Base-by-base conservation (phyloP, 1,140 invertebrate species). In the Ephestia elutella region DNA sequence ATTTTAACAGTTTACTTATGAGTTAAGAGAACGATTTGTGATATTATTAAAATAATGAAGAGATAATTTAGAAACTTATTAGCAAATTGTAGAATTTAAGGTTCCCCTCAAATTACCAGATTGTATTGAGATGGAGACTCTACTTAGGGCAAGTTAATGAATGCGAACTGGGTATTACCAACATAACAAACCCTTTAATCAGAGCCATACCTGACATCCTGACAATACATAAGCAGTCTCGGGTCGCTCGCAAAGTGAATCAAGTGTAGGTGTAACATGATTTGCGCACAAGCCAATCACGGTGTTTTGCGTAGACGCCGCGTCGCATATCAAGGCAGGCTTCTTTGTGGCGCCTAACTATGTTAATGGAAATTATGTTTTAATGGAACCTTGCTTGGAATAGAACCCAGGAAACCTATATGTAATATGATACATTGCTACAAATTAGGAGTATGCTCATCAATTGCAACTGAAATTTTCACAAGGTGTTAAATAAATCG, bases 321-420 rank as follows among this genome's bases (percentile, higher is more conserved):
- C 57, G 56, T 54, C 59, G 67, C 64, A 71, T 73, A 71, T 64
- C 62, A 67, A 73, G 63, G 55, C 68, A 70, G 75, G 75, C 70
- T 66, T 50, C 63, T 73, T 72, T 62, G 71, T 75, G 71, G 62
- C 57, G 60, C 65, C 62, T 67, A 71, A 66, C 60, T 62, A 60
- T 60, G 58, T 70, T 70, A 75, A 70, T 68, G 21, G 50, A 53
- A 44, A 44, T 44, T 44, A 44, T n/a, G 30, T 44, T 44, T 15
- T 15, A 15, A 15, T 15, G 15, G 13, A 44, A 2, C 15, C 38
- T 38, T 5, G n/a, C 38, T 44, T 15, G 38, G 15, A 44, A 44
- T 13, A 35, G 32, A 35, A 25, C 21, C 21, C 21, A 13, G 4
- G n/a, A 35, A 5, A 35, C 9, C 10, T 35, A 9, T 5, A 35